Conservation (phyloP, 2,113 vertebrate genomes). For the Myiopsitta monachus region DNA sequence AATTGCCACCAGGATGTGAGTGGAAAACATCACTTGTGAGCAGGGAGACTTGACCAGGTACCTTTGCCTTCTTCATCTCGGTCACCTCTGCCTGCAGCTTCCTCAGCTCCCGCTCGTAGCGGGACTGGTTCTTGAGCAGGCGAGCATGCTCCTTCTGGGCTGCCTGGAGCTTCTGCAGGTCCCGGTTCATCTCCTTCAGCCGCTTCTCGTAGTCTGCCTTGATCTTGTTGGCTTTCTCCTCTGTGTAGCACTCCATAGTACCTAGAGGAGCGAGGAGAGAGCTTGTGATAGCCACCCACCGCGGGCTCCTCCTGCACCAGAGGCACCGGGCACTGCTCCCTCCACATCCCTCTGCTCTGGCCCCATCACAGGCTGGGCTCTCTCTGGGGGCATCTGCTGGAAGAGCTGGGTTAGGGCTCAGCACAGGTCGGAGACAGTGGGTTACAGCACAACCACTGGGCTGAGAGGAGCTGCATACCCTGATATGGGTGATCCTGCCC, state of each 20-base stretch:
- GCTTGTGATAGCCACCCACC: fast-evolving
- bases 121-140: slow-evolving; percentile 93
- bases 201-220: slow-evolving; percentile 94
- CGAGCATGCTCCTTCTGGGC: slow-evolving; percentile 94
- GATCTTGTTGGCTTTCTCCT: slow-evolving; percentile 93
- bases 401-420: not conserved
- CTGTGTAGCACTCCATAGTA: slow-evolving; percentile 95
- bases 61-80: slow-evolving; percentile 99
- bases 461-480: not conserved
- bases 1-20: not conserved
- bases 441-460: not conserved
- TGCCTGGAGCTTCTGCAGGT: slow-evolving; percentile 90
- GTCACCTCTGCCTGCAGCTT: slow-evolving; percentile 92
- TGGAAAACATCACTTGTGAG: not conserved
- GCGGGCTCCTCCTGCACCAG: fast-evolving
- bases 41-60: not conserved
- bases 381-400: fast-evolving
- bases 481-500: not conserved
- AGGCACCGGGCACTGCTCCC: not conserved
- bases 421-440: not conserved
- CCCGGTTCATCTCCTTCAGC: slow-evolving; percentile 97
- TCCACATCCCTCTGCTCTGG: not conserved
- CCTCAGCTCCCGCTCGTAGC: slow-evolving; percentile 91
- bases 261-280: slow-evolving; percentile 37
- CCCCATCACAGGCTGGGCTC: too few relatives aligned